These are phyloP conservation scores for Temnothorax longispinosus DNA, from an alignment of 1,140 invertebrate genomes.

Conservation along the genomic window DNA sequence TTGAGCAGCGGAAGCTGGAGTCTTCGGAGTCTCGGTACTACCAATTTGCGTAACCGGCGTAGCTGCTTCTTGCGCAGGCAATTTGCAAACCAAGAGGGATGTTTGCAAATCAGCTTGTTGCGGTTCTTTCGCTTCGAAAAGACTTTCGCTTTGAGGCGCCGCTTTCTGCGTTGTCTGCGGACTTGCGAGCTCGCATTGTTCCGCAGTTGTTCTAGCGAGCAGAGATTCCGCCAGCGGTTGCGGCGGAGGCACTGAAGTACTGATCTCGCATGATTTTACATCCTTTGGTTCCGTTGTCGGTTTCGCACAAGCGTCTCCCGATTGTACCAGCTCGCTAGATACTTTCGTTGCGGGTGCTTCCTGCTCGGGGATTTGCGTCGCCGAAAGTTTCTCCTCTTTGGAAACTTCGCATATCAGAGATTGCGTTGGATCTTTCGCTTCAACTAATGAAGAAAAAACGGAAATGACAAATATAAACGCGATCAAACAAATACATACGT, in stretches of 20 bases:
- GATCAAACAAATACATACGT: not conserved
- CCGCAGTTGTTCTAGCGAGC: not conserved
- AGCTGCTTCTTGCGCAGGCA: not conserved
- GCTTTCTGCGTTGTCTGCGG: not conserved
- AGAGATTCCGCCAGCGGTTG: not conserved
- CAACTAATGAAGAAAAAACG: slow-evolving; percentile 23
- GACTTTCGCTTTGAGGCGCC: not conserved
- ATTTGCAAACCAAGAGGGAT: not conserved
- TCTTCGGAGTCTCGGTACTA: not conserved
- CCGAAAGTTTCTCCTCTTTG: slow-evolving; percentile 8
- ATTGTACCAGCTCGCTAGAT: not conserved
- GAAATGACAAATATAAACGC: not conserved
- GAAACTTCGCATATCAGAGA: slow-evolving; percentile 28
- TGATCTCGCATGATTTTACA: not conserved
- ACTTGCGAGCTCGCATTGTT: not conserved
- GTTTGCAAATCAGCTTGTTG: slow-evolving; percentile 1
- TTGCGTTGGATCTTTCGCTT: slow-evolving; percentile 39
- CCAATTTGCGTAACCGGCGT: not conserved
- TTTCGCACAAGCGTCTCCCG: not conserved
- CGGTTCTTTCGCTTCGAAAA: not conserved
- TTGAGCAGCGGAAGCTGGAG: not conserved
- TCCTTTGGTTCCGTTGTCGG: not conserved
- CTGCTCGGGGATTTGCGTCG: not conserved
- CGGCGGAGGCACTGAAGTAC: not conserved
- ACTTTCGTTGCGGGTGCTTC: not conserved